phyloP scores from a whole-genome alignment of 2,888 invertebrate genomes.

The Torymus auratus region DNA sequence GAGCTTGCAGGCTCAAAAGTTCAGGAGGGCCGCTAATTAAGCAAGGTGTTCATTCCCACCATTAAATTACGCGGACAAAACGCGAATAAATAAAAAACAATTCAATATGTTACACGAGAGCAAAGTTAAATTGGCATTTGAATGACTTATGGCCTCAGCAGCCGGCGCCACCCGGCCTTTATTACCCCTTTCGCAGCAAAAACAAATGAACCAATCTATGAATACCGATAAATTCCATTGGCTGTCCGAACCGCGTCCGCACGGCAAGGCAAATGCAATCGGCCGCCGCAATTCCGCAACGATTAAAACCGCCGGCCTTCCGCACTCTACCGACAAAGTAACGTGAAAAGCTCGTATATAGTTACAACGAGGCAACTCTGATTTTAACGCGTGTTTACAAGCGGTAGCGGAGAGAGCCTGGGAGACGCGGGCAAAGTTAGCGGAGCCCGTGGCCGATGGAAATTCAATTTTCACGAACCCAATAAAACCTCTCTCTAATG shows the following conservation, averaged over 20 bases:
- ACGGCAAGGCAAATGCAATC: background rate
- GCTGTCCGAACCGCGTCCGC: background rate
- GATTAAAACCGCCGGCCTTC: background rate
- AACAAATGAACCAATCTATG: background rate
- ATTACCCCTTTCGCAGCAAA: background rate
- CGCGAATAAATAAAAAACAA: no score
- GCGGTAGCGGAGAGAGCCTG: no score
- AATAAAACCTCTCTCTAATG: slow-evolving; percentile 58
- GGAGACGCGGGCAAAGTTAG: slow-evolving; percentile 2
- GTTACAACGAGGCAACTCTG: no score
- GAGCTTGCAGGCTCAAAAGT: no score
- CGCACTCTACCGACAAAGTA: background rate
- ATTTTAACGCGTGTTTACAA: no score
- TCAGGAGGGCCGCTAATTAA: no score
- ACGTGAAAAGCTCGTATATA: background rate
- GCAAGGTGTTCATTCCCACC: no score
- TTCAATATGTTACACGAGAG: no score
- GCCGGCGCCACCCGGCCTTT: no score
- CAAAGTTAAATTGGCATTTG: no score
- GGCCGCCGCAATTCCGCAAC: background rate
- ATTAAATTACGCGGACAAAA: no score
- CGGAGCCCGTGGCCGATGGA: slow-evolving; percentile 36
- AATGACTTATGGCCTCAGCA: no score
- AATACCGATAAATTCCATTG: background rate
- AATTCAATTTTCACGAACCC: slow-evolving; percentile 59